phyloP scores from a whole-genome alignment of 2,797 vertebrate genomes.

The Onychomys arenicola region DNA sequence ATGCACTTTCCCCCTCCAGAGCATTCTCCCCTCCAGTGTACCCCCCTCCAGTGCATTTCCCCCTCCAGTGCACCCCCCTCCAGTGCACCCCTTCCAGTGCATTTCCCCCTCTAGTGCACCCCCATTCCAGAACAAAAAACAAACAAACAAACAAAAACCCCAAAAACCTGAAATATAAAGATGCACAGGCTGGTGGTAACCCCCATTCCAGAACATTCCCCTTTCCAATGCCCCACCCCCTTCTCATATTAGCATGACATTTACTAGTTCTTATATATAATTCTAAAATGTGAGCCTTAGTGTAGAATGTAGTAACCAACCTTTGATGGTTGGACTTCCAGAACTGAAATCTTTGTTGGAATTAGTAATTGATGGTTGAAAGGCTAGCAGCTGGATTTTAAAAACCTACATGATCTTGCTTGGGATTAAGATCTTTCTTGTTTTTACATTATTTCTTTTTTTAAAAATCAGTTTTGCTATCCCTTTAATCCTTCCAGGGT shows the following conservation, averaged over 20 bases:
- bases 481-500: not conserved
- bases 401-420: not conserved
- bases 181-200: too few species aligned
- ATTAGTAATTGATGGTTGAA: not conserved
- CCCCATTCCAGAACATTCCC: too few species aligned
- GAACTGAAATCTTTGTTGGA: not conserved
- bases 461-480: not conserved
- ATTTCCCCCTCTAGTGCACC: too few species aligned
- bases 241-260: not conserved
- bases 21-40: too few species aligned
- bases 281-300: not conserved
- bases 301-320: not conserved
- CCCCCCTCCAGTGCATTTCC: too few species aligned
- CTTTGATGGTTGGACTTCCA: not conserved
- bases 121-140: too few species aligned
- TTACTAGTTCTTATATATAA: not conserved
- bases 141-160: too few species aligned
- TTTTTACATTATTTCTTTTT: slow-evolving; percentile 11
- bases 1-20: not conserved
- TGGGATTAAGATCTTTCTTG: not conserved
- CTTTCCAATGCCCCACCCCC: not conserved
- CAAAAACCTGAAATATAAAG: too few species aligned
- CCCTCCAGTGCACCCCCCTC: too few species aligned
- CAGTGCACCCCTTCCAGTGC: too few species aligned
- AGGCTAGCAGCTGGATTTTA: not conserved